A percentile compares a stretch with the other conserved stretches of the same genome.
phyloP scores from a whole-genome alignment of 1,140 invertebrate species.

The Helicoverpa zea region DNA sequence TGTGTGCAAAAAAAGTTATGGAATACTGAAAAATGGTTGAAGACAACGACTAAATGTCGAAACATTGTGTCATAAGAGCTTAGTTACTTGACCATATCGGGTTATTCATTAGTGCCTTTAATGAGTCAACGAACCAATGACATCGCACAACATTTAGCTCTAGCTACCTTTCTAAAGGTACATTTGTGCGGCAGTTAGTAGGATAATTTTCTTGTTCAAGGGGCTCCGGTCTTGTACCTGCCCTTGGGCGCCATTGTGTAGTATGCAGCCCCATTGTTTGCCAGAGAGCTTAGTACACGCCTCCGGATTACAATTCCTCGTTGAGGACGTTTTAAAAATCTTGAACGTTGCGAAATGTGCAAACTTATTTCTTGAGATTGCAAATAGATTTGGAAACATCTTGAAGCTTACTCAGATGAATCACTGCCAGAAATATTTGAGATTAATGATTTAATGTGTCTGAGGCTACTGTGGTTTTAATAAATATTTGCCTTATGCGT shows the following conservation, averaged over 20 bases:
- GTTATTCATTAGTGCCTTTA: conserved; percentile 18
- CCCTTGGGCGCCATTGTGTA: conserved; percentile 23
- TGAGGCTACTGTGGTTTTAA: not conserved
- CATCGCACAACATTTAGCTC: not conserved
- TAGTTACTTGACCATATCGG: not conserved
- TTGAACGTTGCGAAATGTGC: conserved; percentile 1
- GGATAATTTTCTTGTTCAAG: not conserved
- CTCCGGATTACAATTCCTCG: not conserved
- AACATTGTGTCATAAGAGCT: not conserved
- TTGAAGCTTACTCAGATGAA: not conserved
- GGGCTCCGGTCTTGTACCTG: conserved; percentile 23
- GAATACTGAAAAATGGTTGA: not conserved
- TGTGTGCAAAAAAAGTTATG: too few species aligned
- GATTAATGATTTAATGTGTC: not conserved
- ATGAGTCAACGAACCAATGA: not conserved
- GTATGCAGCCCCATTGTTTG: conserved; percentile 23
- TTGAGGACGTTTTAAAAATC: not conserved
- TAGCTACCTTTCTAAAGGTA: conserved; percentile 4
- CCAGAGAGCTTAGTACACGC: conserved; percentile 16
- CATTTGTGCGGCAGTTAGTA: not conserved
- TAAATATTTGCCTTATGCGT: not conserved
- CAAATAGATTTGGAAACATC: conserved; percentile 14
- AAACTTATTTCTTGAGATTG: conserved; percentile 17
- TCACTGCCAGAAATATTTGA: conserved; percentile 9
- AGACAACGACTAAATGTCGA: not conserved